A percentile compares a stretch with the other conserved stretches of the same genome.
phyloP scores from a whole-genome alignment of 2,797 vertebrate genomes.

The Loriculus beryllinus region DNA sequence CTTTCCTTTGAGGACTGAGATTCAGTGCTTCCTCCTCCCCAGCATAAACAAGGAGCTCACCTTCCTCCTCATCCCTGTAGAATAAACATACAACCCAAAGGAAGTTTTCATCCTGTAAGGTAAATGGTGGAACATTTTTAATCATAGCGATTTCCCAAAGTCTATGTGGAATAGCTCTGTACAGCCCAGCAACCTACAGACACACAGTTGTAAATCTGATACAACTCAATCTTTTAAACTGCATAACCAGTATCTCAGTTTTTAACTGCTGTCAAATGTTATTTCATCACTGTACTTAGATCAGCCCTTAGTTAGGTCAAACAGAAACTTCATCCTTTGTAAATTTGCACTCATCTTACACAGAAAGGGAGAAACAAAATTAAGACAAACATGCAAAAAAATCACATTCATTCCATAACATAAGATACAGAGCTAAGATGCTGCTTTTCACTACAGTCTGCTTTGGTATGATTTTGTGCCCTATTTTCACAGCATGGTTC shows the following conservation, averaged over 20 bases:
- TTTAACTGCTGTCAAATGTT: background rate
- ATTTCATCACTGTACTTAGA: background rate
- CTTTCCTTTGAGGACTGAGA: background rate
- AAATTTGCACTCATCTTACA: background rate
- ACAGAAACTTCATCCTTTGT: background rate
- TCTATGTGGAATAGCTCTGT: background rate
- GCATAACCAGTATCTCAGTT: background rate
- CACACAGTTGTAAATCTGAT: background rate
- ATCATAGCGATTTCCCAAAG: background rate
- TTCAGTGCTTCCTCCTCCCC: background rate
- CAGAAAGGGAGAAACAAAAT: background rate
- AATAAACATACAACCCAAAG: too few relatives aligned
- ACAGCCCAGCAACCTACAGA: background rate
- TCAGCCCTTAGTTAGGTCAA: background rate
- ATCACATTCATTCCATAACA: background rate
- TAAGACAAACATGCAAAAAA: background rate
- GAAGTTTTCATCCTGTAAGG: background rate
- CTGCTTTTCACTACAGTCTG: background rate
- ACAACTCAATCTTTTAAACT: background rate
- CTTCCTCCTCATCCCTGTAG: background rate
- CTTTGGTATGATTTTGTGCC: background rate
- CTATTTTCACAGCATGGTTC: background rate
- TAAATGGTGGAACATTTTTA: background rate
- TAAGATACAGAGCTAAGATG: background rate
- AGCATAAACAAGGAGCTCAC: background rate